phyloP scores from a whole-genome alignment of 2,797 vertebrate genomes.

The Pangasius djambal region DNA sequence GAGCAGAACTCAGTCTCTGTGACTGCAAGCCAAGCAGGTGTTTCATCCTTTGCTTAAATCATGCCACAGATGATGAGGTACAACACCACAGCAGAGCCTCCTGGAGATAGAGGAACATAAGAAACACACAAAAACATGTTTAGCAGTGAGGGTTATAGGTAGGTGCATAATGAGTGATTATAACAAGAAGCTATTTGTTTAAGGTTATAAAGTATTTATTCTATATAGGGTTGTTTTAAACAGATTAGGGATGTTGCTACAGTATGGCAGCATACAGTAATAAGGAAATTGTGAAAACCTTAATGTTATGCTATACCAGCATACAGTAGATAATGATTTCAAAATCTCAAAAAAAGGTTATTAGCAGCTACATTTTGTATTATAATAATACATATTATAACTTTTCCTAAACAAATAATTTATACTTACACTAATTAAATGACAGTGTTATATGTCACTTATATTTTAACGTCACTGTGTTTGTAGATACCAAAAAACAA shows the following conservation, averaged over 20 bases:
- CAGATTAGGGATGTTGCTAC: background rate
- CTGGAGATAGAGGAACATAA: slow-evolving; percentile 36
- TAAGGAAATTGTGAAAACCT: background rate
- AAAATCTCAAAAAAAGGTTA: background rate
- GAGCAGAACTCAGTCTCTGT: slow-evolving; percentile 61
- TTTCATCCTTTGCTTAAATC: slow-evolving; percentile 56
- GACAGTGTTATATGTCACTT: background rate
- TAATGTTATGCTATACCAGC: background rate
- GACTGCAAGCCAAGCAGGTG: slow-evolving; percentile 57
- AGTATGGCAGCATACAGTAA: background rate
- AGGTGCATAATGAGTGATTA: slow-evolving; percentile 46
- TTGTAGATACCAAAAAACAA: background rate
- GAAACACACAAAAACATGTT: slow-evolving; percentile 40
- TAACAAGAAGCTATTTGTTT: slow-evolving; percentile 34
- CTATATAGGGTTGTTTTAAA: background rate
- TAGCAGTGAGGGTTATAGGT: slow-evolving; percentile 36
- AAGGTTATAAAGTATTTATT: slow-evolving; percentile 17
- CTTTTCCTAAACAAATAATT: background rate
- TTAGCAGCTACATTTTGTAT: background rate
- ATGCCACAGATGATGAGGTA: slow-evolving; percentile 54
- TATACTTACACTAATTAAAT: background rate
- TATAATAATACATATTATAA: background rate
- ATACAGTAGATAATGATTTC: no score
- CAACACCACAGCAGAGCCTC: slow-evolving; percentile 36
- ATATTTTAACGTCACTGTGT: background rate